Evolutionary conservation across 2,888 invertebrate species (phyloP), one percentile per base, ranked within the genome.

Genomic region (Leptarthrus brevirostris): DNA sequence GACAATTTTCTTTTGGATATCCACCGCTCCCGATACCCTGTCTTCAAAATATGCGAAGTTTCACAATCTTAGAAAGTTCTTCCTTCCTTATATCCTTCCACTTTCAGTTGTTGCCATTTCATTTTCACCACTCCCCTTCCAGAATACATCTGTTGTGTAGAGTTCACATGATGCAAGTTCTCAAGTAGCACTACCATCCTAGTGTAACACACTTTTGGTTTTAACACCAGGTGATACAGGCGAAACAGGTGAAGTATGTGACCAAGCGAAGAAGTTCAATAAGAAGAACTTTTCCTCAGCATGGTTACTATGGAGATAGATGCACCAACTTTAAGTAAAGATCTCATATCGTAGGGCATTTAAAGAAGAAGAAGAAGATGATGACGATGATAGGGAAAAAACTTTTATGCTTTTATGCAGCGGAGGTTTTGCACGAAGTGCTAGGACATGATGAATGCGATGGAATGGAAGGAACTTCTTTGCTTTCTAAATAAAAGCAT

Each of bases 151-250:
- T 4, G 3, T 26, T 36, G 36, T 12, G 20, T 58, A 8, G 34
- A 58, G 36, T 58, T 36, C 58, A 20, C 20, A 36, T 58, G 36
- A 34, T 5, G 8, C 4, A 36, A 36, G 36, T 58, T 58, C 6
- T 36, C 58, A 20, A 18, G 20, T 49, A 49, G 18, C 49, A 49
- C 18, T 6, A 20, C 18, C 49, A 44, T 44, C n/a, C 22, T 6
- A 30, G 40, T 40, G 64, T 22, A 64, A 64, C 64, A 64, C 47
- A 64, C 44, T 64, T 64, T 64, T 64, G 64, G 64, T 64, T 64
- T 64, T 64, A 64, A 36, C 64, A 64, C 64, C 64, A 64, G 44
- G 24, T 64, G 64, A 24, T 44, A 64, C 64, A 44, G 22, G n/a
- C 44, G 47, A 64, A 64, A 22, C 47, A 47, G 44, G n/a, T 64